Evolutionary conservation across 2,888 invertebrate species (phyloP).

Genomic region (Synanthedon vespiformis): DNA sequence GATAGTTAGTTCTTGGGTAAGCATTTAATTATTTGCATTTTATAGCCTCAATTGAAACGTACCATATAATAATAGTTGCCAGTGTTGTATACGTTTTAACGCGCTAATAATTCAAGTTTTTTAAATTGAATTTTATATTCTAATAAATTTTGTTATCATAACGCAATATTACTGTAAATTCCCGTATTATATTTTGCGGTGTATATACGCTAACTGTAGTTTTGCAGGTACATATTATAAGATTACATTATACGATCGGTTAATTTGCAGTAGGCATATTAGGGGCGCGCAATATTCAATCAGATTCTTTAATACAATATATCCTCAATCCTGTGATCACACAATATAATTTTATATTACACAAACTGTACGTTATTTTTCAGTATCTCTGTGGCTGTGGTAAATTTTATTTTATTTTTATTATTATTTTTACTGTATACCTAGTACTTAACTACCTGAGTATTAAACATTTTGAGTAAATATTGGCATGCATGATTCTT

Average conservation of each 20-base stretch:
- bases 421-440: too few relatives aligned
- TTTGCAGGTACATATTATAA: constrained; percentile 3
- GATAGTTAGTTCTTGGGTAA: too few relatives aligned
- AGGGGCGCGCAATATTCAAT: constrained; percentile 17
- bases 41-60: too few relatives aligned
- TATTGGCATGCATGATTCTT: too few relatives aligned
- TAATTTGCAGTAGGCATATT: constrained; percentile 9
- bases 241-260: constrained; percentile 25
- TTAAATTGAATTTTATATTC: not conserved
- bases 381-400: too few relatives aligned
- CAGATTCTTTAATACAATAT: constrained; percentile 8
- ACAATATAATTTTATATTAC: too few relatives aligned
- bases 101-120: not conserved
- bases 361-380: too few relatives aligned
- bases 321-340: too few relatives aligned
- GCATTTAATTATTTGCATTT: too few relatives aligned
- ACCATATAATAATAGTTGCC: not conserved
- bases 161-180: not conserved
- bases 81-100: not conserved
- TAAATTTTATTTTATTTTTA: too few relatives aligned
- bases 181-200: not conserved
- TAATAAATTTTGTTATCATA: not conserved
- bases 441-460: too few relatives aligned
- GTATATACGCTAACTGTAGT: not conserved
- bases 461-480: too few relatives aligned